These are phyloP conservation scores for Cossypha heuglini DNA, from an alignment of 2,797 vertebrate species.

Conservation along the genomic window DNA sequence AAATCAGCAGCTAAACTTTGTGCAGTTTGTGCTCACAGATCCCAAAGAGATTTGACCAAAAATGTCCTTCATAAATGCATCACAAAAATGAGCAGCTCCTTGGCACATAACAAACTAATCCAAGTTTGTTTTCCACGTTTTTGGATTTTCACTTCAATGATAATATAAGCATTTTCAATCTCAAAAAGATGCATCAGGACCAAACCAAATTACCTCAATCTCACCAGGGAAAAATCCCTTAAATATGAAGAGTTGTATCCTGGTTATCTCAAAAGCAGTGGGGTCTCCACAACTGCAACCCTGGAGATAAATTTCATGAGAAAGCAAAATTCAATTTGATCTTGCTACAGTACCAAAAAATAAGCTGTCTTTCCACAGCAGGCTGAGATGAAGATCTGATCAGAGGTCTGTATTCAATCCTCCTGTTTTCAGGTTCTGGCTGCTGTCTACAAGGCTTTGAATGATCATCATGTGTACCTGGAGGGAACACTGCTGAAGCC, in stretches of 20 bases:
- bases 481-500: conserved; percentile 96
- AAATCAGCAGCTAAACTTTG: background rate
- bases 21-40: background rate
- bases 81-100: background rate
- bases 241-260: background rate
- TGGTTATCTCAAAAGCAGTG: background rate
- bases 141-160: background rate
- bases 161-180: background rate
- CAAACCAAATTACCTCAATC: background rate
- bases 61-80: background rate
- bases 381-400: background rate
- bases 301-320: background rate
- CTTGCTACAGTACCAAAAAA: background rate
- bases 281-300: background rate
- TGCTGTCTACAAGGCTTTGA: conserved; percentile 93
- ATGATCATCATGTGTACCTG: conserved; percentile 94
- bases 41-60: background rate
- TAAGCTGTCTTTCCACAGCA: background rate
- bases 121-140: background rate
- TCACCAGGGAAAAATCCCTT: background rate
- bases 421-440: conserved; percentile 85
- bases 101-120: background rate
- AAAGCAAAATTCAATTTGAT: background rate
- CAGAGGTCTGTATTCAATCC: background rate
- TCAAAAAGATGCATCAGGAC: background rate